Evolutionary conservation across 2,113 vertebrate species (phyloP), one percentile per base, ranked within the genome.

Genomic region (Tetrax tetrax): DNA sequence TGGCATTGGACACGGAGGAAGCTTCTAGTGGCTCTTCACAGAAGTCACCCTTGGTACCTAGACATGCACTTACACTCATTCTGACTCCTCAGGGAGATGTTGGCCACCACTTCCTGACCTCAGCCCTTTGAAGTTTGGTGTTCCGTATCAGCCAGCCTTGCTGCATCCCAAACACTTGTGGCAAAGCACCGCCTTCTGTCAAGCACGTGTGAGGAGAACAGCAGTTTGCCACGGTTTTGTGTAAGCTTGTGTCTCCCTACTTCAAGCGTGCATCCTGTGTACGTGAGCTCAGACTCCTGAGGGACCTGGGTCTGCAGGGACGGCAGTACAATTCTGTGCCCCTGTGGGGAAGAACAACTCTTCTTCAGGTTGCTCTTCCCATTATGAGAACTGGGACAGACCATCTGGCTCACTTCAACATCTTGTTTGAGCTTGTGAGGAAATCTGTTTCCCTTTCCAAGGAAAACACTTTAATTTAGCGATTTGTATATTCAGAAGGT

Each of bases 261-360:
- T 84, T 37, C 7, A 19, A 14, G 50, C 3, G 1, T 41, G 57
- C 25, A 12, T 47, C 70, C 61, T 0, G 0, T 6, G 10, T 14
- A 47, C 2, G 1, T 59, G 64, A 33, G 72, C 85, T 89, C 53
- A 18, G 41, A 3, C 25, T 27, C 25, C 14, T 12, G 10, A 72
- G 24, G 17, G 50, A 38, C 24, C 61, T 11, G 48, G 37, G n/a
- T 13, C 69, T 63, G 33, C 20, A 29, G 43, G 57, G 50, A 64
- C 14, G 64, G 20, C 33, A 9, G 33, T 6, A 20, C 19, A 21
- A 9, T 27, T n/a, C 33, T 27, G 7, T 51, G 19, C 3, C 7
- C 33, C 59, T 1, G 0, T 1, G 50, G 47, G 51, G 33, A 60
- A 74, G 33, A 72, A 23, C 22, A 22, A 0, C 76, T 35, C 28